Evolutionary conservation across 1,140 invertebrate genomes (phyloP).

Genomic region (Drosophila littoralis): DNA sequence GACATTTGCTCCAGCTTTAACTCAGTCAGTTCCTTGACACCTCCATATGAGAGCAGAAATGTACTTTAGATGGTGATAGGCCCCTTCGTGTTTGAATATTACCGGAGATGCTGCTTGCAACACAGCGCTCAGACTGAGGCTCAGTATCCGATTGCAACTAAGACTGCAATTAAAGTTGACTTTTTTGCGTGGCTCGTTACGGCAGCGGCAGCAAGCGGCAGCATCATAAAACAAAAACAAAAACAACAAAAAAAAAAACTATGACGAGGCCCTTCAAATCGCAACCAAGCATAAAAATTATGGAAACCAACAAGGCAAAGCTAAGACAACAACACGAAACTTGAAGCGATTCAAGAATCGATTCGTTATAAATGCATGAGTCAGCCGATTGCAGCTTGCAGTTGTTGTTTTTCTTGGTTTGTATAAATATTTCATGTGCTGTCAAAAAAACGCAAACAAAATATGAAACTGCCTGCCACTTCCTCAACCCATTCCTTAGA

Average conservation of each 20-base stretch:
- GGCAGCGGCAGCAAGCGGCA: slow-evolving; percentile 46
- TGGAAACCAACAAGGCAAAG: slow-evolving; percentile 57
- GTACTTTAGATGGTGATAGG: background rate
- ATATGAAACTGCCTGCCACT: slow-evolving; percentile 45
- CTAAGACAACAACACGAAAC: slow-evolving; percentile 17
- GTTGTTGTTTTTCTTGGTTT: slow-evolving; percentile 32
- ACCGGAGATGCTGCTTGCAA: slow-evolving; percentile 30
- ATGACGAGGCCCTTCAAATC: slow-evolving; percentile 78
- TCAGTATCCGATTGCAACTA: slow-evolving; percentile 39
- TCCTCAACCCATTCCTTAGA: slow-evolving; percentile 2
- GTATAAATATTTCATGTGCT: slow-evolving; percentile 59
- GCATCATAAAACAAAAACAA: slow-evolving; percentile 15
- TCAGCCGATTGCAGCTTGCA: slow-evolving; percentile 49
- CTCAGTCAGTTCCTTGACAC: slow-evolving; percentile 35
- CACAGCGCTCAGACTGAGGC: slow-evolving; percentile 6
- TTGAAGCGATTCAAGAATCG: slow-evolving; percentile 52
- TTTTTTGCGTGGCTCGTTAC: slow-evolving; percentile 33
- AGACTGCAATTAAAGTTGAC: slow-evolving; percentile 78
- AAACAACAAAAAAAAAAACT: slow-evolving; percentile 38
- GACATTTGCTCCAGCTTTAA: slow-evolving; percentile 14
- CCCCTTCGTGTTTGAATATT: slow-evolving; percentile 9
- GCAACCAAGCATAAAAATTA: slow-evolving; percentile 71
- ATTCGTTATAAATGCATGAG: slow-evolving; percentile 54
- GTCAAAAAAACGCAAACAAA: slow-evolving; percentile 59
- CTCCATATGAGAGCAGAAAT: slow-evolving; percentile 3